Evolutionary conservation across 92 coral and sea anemone genomes (phyloP), one percentile per base, ranked within the genome.

Genomic region (Heteractis magnifica): DNA sequence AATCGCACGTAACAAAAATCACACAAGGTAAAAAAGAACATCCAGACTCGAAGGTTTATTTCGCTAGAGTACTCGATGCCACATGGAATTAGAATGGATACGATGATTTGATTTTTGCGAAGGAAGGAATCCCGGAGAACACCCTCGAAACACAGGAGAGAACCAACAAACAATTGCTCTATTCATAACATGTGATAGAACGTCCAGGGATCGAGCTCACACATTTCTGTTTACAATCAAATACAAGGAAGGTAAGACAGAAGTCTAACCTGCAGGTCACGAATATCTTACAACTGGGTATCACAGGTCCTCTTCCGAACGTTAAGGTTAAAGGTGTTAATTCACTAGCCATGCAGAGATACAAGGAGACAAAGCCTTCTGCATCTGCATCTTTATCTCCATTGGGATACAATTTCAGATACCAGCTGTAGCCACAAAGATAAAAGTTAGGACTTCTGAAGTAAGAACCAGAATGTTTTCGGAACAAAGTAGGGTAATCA

Each of bases 281-380:
- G 9, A 5, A 16, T 18, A 9, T 62, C 21, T 62, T 62, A 23
- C 18, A 8, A 62, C 70, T 62, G 6, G 70, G 70, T 62, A 62
- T 62, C 23, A 62, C 70, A 16, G 70, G 70, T 16, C 70, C 70
- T 11, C 70, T 18, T 60, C 8, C 70, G 9, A 62, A 62, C 2
- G 23, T 16, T 23, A 62, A 16, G 11, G 70, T 6, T 18, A 23
- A 16, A 8, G 70, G 19, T 62, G 70, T 62, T 23, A 21, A 19
- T 62, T 18, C 70, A 62, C 19, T 62, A n/a, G 34, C 34, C 34
- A 62, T 19, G 21, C 70, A 62, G 19, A 62, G 70, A 18, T 62
- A n/a, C 70, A 62, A 62, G 70, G 70, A 62, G 6, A 62, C 70
- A 62, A 62, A 62, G 19, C 70, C 70, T 62, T 62, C 70, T 62